These are phyloP conservation scores for Eristalinus aeneus DNA, from an alignment of 2,888 invertebrate genomes.

Conservation along the genomic window DNA sequence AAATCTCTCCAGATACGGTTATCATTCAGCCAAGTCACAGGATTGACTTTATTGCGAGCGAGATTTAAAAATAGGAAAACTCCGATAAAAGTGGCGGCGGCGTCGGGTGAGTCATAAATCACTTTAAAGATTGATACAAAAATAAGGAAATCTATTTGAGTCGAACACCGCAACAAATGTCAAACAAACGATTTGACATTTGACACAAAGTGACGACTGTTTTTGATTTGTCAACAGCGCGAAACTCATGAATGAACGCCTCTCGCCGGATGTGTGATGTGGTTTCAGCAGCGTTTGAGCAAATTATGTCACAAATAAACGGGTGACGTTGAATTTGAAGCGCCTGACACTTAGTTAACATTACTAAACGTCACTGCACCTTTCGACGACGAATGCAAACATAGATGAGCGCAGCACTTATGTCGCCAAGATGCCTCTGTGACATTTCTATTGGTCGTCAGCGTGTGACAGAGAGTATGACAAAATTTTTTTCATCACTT, in stretches of 20 bases:
- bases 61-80: constrained; percentile 22
- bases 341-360: constrained; percentile 41
- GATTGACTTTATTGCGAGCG: not conserved
- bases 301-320: constrained; percentile 25
- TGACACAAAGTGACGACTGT: not conserved
- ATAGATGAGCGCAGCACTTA: too few species aligned
- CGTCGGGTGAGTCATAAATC: constrained; percentile 1
- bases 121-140: constrained; percentile 1
- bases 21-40: not conserved
- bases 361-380: constrained; percentile 42
- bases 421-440: constrained; percentile 15
- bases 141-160: not conserved
- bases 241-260: constrained; percentile 24
- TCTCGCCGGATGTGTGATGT: constrained; percentile 23
- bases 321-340: constrained; percentile 27
- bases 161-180: not conserved
- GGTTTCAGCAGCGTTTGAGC: not conserved
- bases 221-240: not conserved
- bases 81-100: not conserved
- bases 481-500: not conserved
- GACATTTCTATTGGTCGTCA: not conserved
- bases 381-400: not conserved
- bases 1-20: not conserved
- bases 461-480: not conserved
- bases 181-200: constrained; percentile 15